Evolutionary conservation across 2,113 vertebrate genomes (phyloP).

Genomic region (Apistogramma diplotaenia): DNA sequence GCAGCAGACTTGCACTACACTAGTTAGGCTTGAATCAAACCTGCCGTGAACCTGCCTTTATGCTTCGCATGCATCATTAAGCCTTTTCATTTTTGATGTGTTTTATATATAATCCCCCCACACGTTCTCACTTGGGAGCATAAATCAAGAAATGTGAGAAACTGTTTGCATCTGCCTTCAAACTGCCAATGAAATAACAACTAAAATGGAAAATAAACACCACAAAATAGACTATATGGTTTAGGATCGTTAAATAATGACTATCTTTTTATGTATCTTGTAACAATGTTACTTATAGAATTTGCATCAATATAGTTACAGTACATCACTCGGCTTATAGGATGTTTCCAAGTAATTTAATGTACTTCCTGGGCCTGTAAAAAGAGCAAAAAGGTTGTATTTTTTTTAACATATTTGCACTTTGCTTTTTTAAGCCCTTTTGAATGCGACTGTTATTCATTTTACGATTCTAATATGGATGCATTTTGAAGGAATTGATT

Average conservation of each 20-base stretch:
- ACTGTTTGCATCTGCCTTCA: not conserved
- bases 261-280: not conserved
- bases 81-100: not conserved
- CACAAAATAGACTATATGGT: too few species aligned
- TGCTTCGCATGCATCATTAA: not conserved
- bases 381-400: too few species aligned
- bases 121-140: not conserved
- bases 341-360: not conserved
- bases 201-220: not conserved
- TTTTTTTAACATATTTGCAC: not conserved
- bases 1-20: not conserved
- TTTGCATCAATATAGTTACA: not conserved
- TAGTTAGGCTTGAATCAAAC: not conserved
- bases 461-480: not conserved
- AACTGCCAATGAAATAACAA: not conserved
- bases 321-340: not conserved
- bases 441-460: not conserved
- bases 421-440: not conserved
- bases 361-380: not conserved
- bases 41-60: not conserved
- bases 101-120: not conserved
- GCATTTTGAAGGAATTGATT: not conserved
- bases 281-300: conserved; percentile 25
- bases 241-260: too few species aligned
- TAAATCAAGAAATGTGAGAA: not conserved